Evolutionary conservation across 2,888 invertebrate species (phyloP).

Genomic region (Leptinotarsa haldemani): DNA sequence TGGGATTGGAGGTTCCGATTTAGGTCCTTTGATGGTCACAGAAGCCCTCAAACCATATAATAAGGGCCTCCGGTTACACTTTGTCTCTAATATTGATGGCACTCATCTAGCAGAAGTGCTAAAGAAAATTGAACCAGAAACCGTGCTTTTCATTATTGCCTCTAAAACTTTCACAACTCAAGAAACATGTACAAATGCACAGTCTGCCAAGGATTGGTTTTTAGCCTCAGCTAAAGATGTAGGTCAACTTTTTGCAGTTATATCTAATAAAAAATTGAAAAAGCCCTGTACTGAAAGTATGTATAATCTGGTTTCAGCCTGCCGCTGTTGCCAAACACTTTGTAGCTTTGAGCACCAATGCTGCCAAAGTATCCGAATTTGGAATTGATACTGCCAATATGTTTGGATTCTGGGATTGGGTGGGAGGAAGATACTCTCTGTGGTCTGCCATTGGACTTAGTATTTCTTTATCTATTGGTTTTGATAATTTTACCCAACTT

Average conservation of each 20-base stretch:
- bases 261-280: background rate
- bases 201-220: slow-evolving; percentile 97
- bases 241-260: slow-evolving; percentile 37
- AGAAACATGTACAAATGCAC: slow-evolving; percentile 99
- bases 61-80: slow-evolving; percentile 89
- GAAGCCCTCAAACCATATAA: slow-evolving; percentile 95
- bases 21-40: slow-evolving; percentile 99
- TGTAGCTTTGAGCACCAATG: slow-evolving; percentile 97
- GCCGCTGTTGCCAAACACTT: slow-evolving; percentile 95
- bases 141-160: slow-evolving; percentile 96
- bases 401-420: slow-evolving; percentile 99
- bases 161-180: slow-evolving; percentile 99
- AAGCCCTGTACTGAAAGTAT: slow-evolving; percentile 28
- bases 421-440: slow-evolving; percentile 95
- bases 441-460: slow-evolving; percentile 99
- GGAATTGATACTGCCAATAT: slow-evolving; percentile 97
- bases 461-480: slow-evolving; percentile 93
- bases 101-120: slow-evolving; percentile 96
- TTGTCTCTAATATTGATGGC: slow-evolving; percentile 99
- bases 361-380: slow-evolving; percentile 92
- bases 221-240: slow-evolving; percentile 87
- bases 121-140: slow-evolving; percentile 90
- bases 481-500: slow-evolving; percentile 92
- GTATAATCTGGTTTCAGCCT: slow-evolving; percentile 67
- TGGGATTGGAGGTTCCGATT: slow-evolving; percentile 98